Conservation (phyloP, 2,888 invertebrate species). For the Dendrolimus pini region DNA sequence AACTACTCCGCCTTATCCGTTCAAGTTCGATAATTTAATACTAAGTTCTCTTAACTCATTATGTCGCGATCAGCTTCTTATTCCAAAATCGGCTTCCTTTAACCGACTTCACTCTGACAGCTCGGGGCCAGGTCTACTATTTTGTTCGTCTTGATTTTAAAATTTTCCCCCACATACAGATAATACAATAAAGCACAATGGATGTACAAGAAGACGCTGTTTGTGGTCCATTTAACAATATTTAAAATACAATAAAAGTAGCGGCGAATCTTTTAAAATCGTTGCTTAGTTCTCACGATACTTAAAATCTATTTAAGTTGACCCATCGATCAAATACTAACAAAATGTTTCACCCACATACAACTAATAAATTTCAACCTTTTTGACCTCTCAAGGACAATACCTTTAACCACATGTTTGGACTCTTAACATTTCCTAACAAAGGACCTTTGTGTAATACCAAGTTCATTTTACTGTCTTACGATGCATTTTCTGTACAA, state of each 20-base stretch:
- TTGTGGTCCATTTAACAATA: constrained; percentile 8
- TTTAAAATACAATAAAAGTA: constrained; percentile 1
- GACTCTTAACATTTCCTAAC: constrained; percentile 34
- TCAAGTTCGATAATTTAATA: no score
- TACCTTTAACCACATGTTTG: constrained; percentile 45
- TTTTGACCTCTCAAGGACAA: constrained; percentile 25
- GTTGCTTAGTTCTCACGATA: constrained; percentile 36
- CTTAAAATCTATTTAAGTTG: constrained; percentile 31
- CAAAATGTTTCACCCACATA: constrained; percentile 44
- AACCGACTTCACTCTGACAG: no score
- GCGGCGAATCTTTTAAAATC: neutral
- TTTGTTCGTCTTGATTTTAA: no score
- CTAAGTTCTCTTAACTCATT: no score
- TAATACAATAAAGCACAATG: neutral
- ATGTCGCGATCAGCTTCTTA: no score
- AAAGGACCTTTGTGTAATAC: constrained; percentile 25
- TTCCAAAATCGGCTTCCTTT: no score
- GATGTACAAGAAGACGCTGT: neutral
- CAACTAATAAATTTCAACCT: constrained; percentile 14
- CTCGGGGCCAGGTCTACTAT: no score
- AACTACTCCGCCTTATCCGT: no score
- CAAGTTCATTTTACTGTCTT: constrained; percentile 11
- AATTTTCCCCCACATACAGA: neutral
- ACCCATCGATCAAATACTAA: constrained; percentile 28
- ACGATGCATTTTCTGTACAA: constrained; percentile 4